Evolutionary conservation across 2,113 vertebrate genomes (phyloP).

Genomic region (Hepsetus odoe): DNA sequence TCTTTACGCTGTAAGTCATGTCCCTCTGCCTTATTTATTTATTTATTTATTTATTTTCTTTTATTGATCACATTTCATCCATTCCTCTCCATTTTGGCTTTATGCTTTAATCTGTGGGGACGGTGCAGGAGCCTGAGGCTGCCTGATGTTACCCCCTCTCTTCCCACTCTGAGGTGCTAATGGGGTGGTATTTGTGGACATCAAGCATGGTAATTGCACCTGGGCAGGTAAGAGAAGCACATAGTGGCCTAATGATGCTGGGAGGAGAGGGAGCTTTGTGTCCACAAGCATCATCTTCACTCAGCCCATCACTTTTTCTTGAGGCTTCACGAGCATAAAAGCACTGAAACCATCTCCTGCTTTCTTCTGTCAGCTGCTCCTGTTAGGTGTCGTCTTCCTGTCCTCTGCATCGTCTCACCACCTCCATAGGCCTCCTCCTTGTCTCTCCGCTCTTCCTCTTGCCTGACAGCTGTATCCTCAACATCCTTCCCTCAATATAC

Average conservation of each 20-base stretch:
- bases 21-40: slow-evolving; percentile 34
- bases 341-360: slow-evolving; percentile 9
- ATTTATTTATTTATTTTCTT: slow-evolving; percentile 19
- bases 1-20: slow-evolving; percentile 5
- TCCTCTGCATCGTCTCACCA: no score
- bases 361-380: no score
- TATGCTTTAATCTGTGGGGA: neutral
- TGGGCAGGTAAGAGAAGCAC: slow-evolving; percentile 13
- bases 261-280: neutral
- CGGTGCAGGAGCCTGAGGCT: neutral
- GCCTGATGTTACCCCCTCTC: neutral
- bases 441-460: no score
- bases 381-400: no score
- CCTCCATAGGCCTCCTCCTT: no score
- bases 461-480: no score
- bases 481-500: no score
- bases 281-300: slow-evolving; percentile 14
- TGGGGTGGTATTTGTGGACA: slow-evolving; percentile 11
- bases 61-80: slow-evolving; percentile 25
- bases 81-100: neutral
- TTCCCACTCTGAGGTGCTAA: neutral
- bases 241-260: slow-evolving; percentile 31
- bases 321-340: slow-evolving; percentile 20
- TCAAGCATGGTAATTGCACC: slow-evolving; percentile 28
- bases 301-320: neutral